Conservation (phyloP, 2,888 invertebrate genomes). For the Palloptera scutellata region DNA sequence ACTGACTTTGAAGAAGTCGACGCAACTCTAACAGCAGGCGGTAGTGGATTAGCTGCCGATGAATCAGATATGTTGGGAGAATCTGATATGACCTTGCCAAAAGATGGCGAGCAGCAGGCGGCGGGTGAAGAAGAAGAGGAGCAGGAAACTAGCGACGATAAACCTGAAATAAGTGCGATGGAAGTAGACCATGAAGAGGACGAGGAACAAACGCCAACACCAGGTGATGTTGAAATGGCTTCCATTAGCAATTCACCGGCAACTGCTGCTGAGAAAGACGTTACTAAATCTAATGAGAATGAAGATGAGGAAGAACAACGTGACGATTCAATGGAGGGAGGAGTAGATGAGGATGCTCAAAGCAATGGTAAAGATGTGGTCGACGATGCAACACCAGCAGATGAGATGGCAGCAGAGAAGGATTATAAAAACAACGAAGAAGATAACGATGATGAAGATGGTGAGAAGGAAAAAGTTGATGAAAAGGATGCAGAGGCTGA, state of each 20-base stretch:
- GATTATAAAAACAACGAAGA: constrained; percentile 21
- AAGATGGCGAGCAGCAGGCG: constrained; percentile 26
- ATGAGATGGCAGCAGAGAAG: constrained; percentile 44
- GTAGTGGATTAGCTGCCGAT: constrained; percentile 47
- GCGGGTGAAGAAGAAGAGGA: constrained; percentile 38
- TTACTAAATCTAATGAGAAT: neutral
- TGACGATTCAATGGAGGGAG: constrained; percentile 5
- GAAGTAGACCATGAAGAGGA: constrained; percentile 1
- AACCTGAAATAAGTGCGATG: neutral
- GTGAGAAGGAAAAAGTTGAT: constrained; percentile 24
- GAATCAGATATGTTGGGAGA: constrained; percentile 54
- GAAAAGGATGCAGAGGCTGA: constrained; percentile 14
- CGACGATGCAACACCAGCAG: constrained; percentile 30
- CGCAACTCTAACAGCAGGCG: constrained; percentile 43
- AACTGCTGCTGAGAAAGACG: neutral
- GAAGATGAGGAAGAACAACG: constrained; percentile 29
- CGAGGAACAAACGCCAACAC: neutral
- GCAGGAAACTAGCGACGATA: constrained; percentile 19
- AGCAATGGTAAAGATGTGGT: constrained; percentile 34
- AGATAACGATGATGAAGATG: constrained; percentile 26
- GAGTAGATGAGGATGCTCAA: constrained; percentile 33
- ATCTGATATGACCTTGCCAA: constrained; percentile 50
- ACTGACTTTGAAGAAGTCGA: constrained; percentile 49
- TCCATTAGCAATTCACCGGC: constrained; percentile 27
- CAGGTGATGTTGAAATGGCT: constrained; percentile 34